Evolutionary conservation across 2,888 invertebrate genomes (phyloP), one percentile per base, ranked within the genome.

Genomic region (Matsumyia berberina): DNA sequence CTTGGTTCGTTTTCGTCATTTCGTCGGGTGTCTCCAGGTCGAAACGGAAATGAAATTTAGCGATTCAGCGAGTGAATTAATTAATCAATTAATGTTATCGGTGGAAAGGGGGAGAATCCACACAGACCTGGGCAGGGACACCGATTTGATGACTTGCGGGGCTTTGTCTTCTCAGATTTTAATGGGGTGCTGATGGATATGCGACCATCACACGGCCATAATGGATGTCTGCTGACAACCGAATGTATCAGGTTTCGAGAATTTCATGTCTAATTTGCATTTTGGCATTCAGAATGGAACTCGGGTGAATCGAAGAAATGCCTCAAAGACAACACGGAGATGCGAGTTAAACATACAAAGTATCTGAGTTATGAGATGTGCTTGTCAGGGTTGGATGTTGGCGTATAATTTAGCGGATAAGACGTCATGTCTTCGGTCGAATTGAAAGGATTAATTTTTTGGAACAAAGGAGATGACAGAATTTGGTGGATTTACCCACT

Each of bases 141-240:
- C 33, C 15, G 17, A 24, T 46, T 24, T 51, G 64, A 31, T 64
- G 62, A 42, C 44, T 29, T n/a, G 66, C 66, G 37, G 57, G 57
- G 17, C 57, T 64, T 39, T 67, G 44, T 60, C 42, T n/a, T 24
- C n/a, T n/a, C 49, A 67, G 37, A 15, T 24, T 49, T 77, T 60
- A 60, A 72, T 62, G 55, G 69, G 64, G 83, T 79, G 79, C 79
- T 85, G 79, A 85, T 79, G 79, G 83, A 85, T 85, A 64, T 60
- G 72, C 55, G 46, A 67, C 70, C 37, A 77, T 64, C 76, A 57
- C 76, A 57, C 5, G 29, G 58, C 19, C 51, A 70, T 76, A 70
- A 76, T 49, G 29, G 51, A 51, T 51, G 42, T 57, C 49, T 76
- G 8, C 24, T 15, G 49, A 29, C 17, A 37, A 60, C 12, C 53